phyloP scores from a whole-genome alignment of 2,797 vertebrate genomes.

The Falco peregrinus region DNA sequence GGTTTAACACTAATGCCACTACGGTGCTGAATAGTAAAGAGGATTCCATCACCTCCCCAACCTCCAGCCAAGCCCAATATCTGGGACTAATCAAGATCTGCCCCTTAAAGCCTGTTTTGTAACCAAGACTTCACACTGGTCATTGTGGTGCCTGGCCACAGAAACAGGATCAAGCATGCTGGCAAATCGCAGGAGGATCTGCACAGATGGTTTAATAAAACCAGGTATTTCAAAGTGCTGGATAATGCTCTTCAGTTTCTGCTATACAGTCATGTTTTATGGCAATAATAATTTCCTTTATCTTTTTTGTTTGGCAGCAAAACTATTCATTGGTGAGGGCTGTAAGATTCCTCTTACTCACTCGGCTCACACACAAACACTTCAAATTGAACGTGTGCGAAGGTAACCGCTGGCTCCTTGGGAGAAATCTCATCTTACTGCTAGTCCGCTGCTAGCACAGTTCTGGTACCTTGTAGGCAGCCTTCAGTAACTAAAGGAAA shows the following conservation, averaged over 20 bases:
- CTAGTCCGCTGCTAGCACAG: not conserved
- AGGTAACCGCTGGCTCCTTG: not conserved
- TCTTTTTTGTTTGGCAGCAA: not conserved
- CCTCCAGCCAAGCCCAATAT: slow-evolving; percentile 36
- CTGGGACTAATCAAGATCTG: slow-evolving; percentile 58
- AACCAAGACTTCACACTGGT: slow-evolving; percentile 5
- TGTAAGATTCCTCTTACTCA: not conserved
- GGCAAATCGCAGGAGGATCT: not conserved
- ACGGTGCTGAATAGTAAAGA: slow-evolving; percentile 34
- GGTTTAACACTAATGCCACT: slow-evolving; percentile 52
- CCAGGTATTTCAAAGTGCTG: not conserved
- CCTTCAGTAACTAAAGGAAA: not conserved
- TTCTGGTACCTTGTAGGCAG: not conserved
- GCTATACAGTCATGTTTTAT: not conserved
- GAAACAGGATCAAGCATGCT: not conserved
- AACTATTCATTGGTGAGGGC: not conserved
- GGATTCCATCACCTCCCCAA: slow-evolving; percentile 53
- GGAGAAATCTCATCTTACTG: not conserved
- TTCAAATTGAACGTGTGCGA: not conserved
- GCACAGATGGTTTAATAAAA: not conserved
- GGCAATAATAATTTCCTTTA: not conserved
- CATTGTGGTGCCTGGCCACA: not conserved
- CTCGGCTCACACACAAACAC: not conserved
- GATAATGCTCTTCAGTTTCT: not conserved
- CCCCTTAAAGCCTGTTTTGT: slow-evolving; percentile 60